Conservation (phyloP, 2,888 invertebrate genomes). For the Lysandra coridon region DNA sequence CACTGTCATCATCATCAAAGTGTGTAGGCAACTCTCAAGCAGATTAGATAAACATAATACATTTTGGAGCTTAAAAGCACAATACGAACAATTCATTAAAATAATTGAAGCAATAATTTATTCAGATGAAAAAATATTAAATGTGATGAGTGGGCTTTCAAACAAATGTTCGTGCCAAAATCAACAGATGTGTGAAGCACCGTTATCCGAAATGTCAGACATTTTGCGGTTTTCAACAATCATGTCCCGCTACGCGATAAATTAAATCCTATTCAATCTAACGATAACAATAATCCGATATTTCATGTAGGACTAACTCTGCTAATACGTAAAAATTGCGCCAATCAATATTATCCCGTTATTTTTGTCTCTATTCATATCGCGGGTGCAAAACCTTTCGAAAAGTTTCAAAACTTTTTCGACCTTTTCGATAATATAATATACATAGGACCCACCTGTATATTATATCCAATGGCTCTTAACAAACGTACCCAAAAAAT, state of each 20-base stretch:
- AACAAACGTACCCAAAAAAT: background rate
- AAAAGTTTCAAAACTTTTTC: background rate
- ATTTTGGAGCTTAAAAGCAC: background rate
- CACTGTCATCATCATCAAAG: no score
- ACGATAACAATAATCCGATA: background rate
- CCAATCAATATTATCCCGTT: background rate
- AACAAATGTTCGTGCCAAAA: constrained; percentile 15
- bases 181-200: constrained; percentile 1
- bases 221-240: constrained; percentile 23
- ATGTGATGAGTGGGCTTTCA: constrained; percentile 2
- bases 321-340: background rate
- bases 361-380: background rate
- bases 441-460: background rate
- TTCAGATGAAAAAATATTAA: background rate
- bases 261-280: constrained; percentile 6
- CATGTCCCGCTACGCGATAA: constrained; percentile 10
- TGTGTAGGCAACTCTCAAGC: no score
- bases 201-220: constrained; percentile 13
- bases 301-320: background rate
- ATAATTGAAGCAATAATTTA: constrained; percentile 9
- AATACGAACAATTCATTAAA: background rate
- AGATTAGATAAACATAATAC: background rate
- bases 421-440: background rate
- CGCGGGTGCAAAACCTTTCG: background rate
- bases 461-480: background rate